Conservation (phyloP, 2,113 vertebrate genomes). For the Astur gentilis region DNA sequence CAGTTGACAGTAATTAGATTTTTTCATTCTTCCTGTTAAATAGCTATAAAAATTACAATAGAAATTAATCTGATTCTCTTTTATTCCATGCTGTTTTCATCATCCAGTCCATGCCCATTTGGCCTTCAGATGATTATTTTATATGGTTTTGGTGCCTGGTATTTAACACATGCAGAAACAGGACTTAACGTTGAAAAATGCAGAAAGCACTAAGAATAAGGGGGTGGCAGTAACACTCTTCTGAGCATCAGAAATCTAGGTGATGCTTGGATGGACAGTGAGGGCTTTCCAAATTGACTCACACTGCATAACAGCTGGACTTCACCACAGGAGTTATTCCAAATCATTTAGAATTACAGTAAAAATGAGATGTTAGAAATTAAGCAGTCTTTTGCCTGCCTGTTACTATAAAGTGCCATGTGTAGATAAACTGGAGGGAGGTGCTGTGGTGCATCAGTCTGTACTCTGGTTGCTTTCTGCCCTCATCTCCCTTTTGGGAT, state of each 20-base stretch:
- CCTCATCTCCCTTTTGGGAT: neutral
- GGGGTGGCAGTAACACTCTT: neutral
- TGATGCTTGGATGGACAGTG: neutral
- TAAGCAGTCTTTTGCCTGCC: neutral
- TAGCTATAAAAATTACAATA: conserved; percentile 41
- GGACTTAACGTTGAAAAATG: neutral
- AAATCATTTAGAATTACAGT: neutral
- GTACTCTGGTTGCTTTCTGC: neutral
- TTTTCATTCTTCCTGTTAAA: conserved; percentile 62
- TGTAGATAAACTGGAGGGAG: neutral
- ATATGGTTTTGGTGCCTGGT: neutral
- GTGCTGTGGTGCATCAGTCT: neutral
- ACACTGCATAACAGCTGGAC: neutral
- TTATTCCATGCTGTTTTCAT: conserved; percentile 7
- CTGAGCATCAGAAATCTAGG: neutral
- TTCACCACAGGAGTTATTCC: neutral
- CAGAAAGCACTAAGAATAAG: neutral
- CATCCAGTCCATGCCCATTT: neutral
- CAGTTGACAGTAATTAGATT: conserved; percentile 73
- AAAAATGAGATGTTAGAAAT: neutral
- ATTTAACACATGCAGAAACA: neutral
- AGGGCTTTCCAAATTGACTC: neutral
- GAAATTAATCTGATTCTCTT: conserved; percentile 20
- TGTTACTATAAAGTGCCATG: neutral
- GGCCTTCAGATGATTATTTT: neutral